phyloP scores from a whole-genome alignment of 1,140 invertebrate species.

The Antheraea pernyi region DNA sequence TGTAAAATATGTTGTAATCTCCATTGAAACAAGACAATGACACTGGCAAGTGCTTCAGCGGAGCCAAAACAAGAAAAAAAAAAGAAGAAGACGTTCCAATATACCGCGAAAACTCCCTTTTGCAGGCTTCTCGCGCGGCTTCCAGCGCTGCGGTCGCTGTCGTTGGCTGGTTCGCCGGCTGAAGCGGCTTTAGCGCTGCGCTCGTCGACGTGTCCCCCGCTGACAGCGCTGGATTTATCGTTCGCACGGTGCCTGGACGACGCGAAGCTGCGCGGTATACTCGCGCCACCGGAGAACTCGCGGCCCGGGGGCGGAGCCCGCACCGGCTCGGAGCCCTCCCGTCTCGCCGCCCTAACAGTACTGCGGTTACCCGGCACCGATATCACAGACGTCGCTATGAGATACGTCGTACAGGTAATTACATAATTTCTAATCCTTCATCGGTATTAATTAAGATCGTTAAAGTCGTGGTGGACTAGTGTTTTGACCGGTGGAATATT shows the following conservation, averaged over 20 bases:
- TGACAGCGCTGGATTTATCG: constrained; percentile 87
- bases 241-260: constrained; percentile 87
- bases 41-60: no score
- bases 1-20: no score
- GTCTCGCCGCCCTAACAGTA: constrained; percentile 87
- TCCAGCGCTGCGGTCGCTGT: constrained; percentile 89
- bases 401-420: constrained; percentile 73
- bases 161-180: constrained; percentile 89
- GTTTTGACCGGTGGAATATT: no score
- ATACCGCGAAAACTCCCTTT: background rate
- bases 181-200: constrained; percentile 89
- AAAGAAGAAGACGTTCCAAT: background rate
- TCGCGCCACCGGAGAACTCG: constrained; percentile 92
- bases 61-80: no score
- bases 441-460: no score
- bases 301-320: constrained; percentile 91
- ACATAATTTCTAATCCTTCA: no score
- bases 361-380: constrained; percentile 92
- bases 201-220: constrained; percentile 90
- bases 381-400: constrained; percentile 92
- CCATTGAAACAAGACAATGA: no score
- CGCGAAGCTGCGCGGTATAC: constrained; percentile 88
- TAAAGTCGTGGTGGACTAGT: no score
- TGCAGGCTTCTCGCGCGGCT: constrained; percentile 86
- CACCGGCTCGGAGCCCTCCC: constrained; percentile 90